Base-by-base conservation (phyloP, 2,797 vertebrate species). In the Scleropages formosus region DNA sequence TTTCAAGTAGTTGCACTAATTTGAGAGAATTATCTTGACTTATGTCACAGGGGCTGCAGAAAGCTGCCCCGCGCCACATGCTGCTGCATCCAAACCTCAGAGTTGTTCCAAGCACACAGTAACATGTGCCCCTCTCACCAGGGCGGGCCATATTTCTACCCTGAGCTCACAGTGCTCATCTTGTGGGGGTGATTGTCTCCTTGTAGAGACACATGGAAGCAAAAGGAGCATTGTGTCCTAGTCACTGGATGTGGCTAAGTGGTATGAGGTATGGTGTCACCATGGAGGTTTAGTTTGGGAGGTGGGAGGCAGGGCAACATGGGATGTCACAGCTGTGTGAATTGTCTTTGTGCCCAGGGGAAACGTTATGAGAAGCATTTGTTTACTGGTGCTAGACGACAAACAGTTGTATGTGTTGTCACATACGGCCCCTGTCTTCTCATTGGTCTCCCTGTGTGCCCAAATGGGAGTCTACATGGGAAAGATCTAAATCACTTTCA, bases 1-100 rank as follows among this genome's bases (percentile, higher is more conserved):
- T 89, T 90, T 86, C 93, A 89, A 92, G 91, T 92, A 91, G 90
- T 91, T 92, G 87, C 88, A 89, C 86, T 92, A 89, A 89, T 92
- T 92, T 91, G 90, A 91, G 87, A 86, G 87, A 90, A 89, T 85
- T 87, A 88, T 90, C 89, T 88, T 89, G 88, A 89, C 91, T 92
- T 91, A 88, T 91, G 89, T 91, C 88, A 89, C 86, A 89, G 89
- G 88, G 88, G 87, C 85, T 87, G 87, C 89, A 88, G 87, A 92
- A 87, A 91, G n/a, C n/a, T n/a, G n/a, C n/a, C 39, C 31, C 31
- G 39, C 6, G 6, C 31, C n/a, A 9, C 9, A 16, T 53, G 51
- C n/a, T n/a, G n/a, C n/a, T n/a, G 4, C 53, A 58, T 58, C 58
- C n/a, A 18, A n/a, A 58, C 53, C 58, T n/a, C 10, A 53, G 53